Percentiles rank a stretch among this genome's conserved stretches.
Evolutionary conservation across 2,113 vertebrate genomes (phyloP).

Genomic region (Myanophis thanlyinensis): DNA sequence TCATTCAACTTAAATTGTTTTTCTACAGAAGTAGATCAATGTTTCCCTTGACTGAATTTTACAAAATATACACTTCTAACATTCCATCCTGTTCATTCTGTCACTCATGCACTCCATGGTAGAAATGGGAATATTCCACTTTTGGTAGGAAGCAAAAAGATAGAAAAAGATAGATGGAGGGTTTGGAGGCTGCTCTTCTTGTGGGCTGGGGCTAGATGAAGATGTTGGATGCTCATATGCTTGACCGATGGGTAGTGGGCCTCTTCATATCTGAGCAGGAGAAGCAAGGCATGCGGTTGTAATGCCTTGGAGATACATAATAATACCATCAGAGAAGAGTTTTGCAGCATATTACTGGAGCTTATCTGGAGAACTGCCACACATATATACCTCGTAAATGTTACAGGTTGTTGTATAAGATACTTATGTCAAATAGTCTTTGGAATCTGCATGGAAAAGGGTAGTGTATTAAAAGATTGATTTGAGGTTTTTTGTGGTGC

Average conservation of each 20-base stretch:
- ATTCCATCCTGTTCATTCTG: not conserved
- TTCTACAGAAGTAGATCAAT: not conserved
- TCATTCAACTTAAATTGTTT: slow-evolving; percentile 29
- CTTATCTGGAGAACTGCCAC: not conserved
- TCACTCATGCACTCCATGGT: not conserved
- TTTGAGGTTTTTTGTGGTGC: not conserved
- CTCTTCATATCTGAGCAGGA: not conserved
- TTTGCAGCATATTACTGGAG: not conserved
- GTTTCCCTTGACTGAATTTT: not conserved
- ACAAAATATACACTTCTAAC: not conserved
- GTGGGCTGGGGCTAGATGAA: not conserved
- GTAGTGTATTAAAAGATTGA: not conserved
- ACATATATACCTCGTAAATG: not conserved
- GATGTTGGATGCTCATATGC: not conserved
- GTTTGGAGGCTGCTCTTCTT: not conserved
- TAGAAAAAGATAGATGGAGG: not conserved
- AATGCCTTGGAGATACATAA: not conserved
- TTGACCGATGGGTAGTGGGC: not conserved
- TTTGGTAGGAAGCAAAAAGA: not conserved
- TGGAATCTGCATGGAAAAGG: not conserved
- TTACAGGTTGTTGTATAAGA: not conserved
- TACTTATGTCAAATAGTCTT: not conserved
- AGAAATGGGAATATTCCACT: not conserved
- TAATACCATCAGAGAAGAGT: not conserved
- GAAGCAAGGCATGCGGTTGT: not conserved